Conservation (phyloP, 1,140 invertebrate species). For the Drosophila truncata region DNA sequence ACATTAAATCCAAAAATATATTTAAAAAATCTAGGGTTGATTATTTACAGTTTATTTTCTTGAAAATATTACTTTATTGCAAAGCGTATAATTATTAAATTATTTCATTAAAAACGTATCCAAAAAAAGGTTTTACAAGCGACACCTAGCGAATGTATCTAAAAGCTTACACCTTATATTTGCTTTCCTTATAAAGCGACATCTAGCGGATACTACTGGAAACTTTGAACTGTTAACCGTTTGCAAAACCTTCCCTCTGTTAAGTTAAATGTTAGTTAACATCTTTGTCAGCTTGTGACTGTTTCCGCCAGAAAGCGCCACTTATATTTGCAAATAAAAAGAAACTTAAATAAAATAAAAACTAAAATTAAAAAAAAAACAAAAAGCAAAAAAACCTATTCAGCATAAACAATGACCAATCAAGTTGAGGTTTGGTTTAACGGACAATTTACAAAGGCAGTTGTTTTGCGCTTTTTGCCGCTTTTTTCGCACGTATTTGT, state of each 20-base stretch:
- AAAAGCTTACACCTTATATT: too few species aligned
- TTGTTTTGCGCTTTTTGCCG: conserved; percentile 8
- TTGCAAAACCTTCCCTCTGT: neutral
- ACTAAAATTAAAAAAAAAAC: neutral
- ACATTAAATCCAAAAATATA: neutral
- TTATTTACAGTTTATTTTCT: too few species aligned
- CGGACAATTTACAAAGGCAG: conserved; percentile 23
- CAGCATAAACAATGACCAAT: conserved; percentile 14
- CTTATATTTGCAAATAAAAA: neutral
- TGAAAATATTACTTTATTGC: neutral
- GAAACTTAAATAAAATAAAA: neutral
- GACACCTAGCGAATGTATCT: neutral
- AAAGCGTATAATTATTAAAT: neutral
- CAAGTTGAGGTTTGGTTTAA: conserved; percentile 10
- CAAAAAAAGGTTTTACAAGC: neutral
- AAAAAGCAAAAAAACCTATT: conserved; percentile 3
- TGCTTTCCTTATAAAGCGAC: neutral
- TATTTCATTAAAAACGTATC: neutral
- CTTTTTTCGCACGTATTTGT: conserved; percentile 65
- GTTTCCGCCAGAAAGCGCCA: neutral
- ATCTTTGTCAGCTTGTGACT: neutral
- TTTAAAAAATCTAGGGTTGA: neutral
- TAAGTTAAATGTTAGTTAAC: conserved; percentile 2
- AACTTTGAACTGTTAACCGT: neutral
- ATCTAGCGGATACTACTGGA: neutral